Evolutionary conservation across 2,113 vertebrate genomes (phyloP), one percentile per base, ranked within the genome.

Genomic region (Apistogramma diplotaenia): DNA sequence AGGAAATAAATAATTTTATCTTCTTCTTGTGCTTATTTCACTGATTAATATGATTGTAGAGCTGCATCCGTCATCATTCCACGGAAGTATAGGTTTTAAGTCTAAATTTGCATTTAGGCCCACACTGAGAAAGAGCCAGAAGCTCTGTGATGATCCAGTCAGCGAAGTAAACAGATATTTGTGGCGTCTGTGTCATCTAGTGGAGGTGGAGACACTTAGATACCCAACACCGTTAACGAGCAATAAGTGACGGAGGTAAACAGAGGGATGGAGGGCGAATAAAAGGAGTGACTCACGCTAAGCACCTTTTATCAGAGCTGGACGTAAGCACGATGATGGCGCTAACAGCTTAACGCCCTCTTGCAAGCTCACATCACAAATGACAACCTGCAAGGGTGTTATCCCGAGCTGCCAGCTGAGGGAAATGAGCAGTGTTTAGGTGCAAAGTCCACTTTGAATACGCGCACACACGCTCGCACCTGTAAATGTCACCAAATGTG

Each of bases 1-100:
- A 83, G 82, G 81, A 92, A 93, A 94, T 93, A 94, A 95, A 94
- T 57, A 83, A 84, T 84, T 92, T 81, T 92, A 94, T 94, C 89
- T 83, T 87, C 78, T 91, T 40, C 46, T 12, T 23, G 12, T 9
- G 62, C 9, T 76, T 46, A 15, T 6, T 1, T 73, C 13, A 67
- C 27, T 57, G 18, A 82, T 53, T 51, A 19, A 54, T 71, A 16
- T 40, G 11, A 53, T 12, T 70, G 49, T 29, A 6, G 11, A 59
- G 35, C 37, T n/a, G 18, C 18, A 31, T 35, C 40, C 2, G 2
- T 85, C 19, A 11, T n/a, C 43, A 35, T 29, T 57, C 40, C 11
- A 4, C 10, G 6, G 1, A 60, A 19, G 27, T 58, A 7, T n/a
- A 40, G 33, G 9, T 51, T 70, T 58, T 19, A 74, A 37, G 37